phyloP scores from a whole-genome alignment of 2,888 invertebrate species.

The Athripsodes cinereus region DNA sequence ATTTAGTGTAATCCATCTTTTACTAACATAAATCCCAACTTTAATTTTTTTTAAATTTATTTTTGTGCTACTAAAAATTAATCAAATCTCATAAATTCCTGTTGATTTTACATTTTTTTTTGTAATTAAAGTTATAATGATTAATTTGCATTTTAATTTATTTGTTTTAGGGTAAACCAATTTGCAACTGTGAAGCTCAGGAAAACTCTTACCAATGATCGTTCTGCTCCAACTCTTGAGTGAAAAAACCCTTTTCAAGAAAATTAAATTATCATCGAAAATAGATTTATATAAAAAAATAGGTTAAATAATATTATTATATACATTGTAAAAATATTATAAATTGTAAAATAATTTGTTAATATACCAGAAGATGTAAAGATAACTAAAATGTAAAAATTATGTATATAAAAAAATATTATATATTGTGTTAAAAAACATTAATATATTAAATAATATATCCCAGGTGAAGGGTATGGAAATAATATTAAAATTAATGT shows the following conservation, averaged over 20 bases:
- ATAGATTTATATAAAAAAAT: background rate
- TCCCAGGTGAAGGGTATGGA: background rate
- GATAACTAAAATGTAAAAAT: background rate
- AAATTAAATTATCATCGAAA: background rate
- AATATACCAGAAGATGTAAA: background rate
- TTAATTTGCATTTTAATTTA: no score
- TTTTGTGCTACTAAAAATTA: no score
- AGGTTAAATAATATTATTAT: slow-evolving; percentile 10
- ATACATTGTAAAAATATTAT: slow-evolving; percentile 1
- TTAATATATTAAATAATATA: background rate
- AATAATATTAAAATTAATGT: background rate
- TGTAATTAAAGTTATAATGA: background rate
- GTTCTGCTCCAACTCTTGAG: slow-evolving; percentile 71
- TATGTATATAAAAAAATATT: background rate
- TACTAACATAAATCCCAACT: no score
- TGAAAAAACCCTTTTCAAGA: slow-evolving; percentile 35
- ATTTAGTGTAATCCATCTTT: no score
- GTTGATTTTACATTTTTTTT: background rate
- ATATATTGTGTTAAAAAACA: background rate
- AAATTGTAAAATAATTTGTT: background rate
- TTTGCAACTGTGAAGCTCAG: slow-evolving; percentile 85
- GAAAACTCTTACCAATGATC: slow-evolving; percentile 81
- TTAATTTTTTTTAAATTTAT: no score
- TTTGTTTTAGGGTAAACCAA: slow-evolving; percentile 67
- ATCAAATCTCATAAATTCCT: background rate